Percentiles rank a stretch among this genome's conserved stretches.
Evolutionary conservation across 2,113 vertebrate species (phyloP).

Genomic region (Toxotes jaculatrix): DNA sequence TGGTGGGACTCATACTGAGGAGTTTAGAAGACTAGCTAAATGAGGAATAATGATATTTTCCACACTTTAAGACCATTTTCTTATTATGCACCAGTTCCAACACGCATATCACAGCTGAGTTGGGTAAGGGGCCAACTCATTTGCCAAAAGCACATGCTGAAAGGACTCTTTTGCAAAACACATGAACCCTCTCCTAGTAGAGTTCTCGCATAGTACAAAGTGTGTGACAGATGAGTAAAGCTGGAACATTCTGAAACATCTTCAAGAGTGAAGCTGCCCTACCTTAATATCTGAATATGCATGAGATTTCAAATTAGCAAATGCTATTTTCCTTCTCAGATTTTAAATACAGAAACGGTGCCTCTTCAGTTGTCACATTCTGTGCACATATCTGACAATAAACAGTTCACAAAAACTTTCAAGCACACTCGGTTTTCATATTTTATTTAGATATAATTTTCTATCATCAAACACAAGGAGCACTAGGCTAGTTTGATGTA

Average conservation of each 20-base stretch:
- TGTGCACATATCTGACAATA: slow-evolving; percentile 56
- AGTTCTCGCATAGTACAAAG: slow-evolving; percentile 54
- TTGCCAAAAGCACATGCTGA: slow-evolving; percentile 60
- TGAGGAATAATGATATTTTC: slow-evolving; percentile 64
- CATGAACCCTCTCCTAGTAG: slow-evolving; percentile 53
- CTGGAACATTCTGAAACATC: slow-evolving; percentile 61
- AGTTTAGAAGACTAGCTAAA: slow-evolving; percentile 58
- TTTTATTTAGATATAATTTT: slow-evolving; percentile 71
- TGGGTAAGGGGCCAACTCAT: slow-evolving; percentile 37
- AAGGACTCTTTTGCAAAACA: slow-evolving; percentile 62
- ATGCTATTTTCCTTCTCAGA: slow-evolving; percentile 4
- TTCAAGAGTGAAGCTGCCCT: slow-evolving; percentile 48
- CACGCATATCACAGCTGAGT: slow-evolving; percentile 40
- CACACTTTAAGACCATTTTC: slow-evolving; percentile 46
- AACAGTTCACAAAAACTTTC: slow-evolving; percentile 45
- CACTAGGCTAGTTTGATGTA: slow-evolving; percentile 49
- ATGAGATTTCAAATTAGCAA: slow-evolving; percentile 71
- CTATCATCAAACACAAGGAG: slow-evolving; percentile 55
- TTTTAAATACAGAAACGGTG: slow-evolving; percentile 47
- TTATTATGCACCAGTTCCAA: slow-evolving; percentile 47
- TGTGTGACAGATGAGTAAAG: slow-evolving; percentile 67
- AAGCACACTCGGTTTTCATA: slow-evolving; percentile 49
- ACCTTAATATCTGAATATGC: slow-evolving; percentile 67
- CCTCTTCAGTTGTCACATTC: slow-evolving; percentile 60
- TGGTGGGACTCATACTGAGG: slow-evolving; percentile 44